These are phyloP conservation scores for Atherinomorus stipes DNA, from an alignment of 2,113 vertebrate species.

Conservation along the genomic window DNA sequence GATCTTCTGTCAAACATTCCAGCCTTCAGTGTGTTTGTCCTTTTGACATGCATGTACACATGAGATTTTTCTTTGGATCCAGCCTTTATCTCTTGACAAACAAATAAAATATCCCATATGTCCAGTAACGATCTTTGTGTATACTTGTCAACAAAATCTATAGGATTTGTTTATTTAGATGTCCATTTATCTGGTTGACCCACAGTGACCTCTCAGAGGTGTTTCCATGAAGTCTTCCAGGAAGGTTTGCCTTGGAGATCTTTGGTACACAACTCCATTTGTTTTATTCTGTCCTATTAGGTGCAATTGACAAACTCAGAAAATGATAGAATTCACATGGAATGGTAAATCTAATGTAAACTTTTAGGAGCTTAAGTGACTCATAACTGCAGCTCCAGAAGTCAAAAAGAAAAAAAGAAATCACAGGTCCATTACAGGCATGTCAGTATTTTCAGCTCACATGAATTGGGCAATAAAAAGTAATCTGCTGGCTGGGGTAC, in stretches of 20 bases:
- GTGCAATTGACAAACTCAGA: neutral
- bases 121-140: neutral
- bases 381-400: slow-evolving; percentile 40
- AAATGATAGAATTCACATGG: neutral
- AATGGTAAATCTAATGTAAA: slow-evolving; percentile 7
- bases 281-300: neutral
- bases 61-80: slow-evolving; percentile 42
- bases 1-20: neutral
- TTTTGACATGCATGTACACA: slow-evolving; percentile 2
- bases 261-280: neutral
- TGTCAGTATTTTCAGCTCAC: slow-evolving; percentile 43
- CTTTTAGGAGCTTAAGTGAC: slow-evolving; percentile 25
- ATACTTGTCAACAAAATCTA: neutral
- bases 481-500: slow-evolving; percentile 21
- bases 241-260: neutral
- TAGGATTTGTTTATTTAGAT: no score
- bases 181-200: neutral
- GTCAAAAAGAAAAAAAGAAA: slow-evolving; percentile 29
- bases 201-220: neutral
- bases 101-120: neutral
- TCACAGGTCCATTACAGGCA: slow-evolving; percentile 28
- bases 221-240: neutral
- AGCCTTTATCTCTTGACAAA: slow-evolving; percentile 31
- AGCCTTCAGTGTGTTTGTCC: slow-evolving; percentile 29
- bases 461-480: slow-evolving; percentile 53